phyloP scores from a whole-genome alignment of 37 sponge, comb jelly and placozoan genomes.

The Ianthella basta region DNA sequence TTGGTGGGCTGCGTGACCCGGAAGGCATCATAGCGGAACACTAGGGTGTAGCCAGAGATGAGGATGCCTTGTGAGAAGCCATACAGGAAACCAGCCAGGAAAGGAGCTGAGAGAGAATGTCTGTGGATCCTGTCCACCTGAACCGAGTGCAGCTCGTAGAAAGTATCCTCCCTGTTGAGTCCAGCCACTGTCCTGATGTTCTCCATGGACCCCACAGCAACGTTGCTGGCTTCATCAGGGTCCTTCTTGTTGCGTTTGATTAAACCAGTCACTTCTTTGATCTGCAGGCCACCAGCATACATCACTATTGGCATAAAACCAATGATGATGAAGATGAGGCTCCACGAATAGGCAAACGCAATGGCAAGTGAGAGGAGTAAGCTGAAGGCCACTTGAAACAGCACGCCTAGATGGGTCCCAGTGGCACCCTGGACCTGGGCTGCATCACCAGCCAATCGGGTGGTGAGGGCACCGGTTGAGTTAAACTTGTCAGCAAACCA shows the following conservation, averaged over 20 bases:
- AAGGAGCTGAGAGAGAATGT: not conserved
- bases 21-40: slow-evolving; percentile 82
- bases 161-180: slow-evolving; percentile 14
- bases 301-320: slow-evolving; percentile 64
- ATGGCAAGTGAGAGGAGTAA: slow-evolving; percentile 61
- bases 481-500: slow-evolving; percentile 87
- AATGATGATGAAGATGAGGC: slow-evolving; percentile 64
- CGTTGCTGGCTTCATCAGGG: slow-evolving; percentile 73
- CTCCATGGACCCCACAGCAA: slow-evolving; percentile 32
- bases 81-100: slow-evolving; percentile 52
- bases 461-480: slow-evolving; percentile 83
- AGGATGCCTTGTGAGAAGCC: slow-evolving; percentile 73
- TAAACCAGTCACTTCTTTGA: slow-evolving; percentile 43
- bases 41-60: slow-evolving; percentile 50
- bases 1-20: slow-evolving; percentile 41
- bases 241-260: slow-evolving; percentile 58
- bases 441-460: slow-evolving; percentile 85
- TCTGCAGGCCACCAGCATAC: slow-evolving; percentile 45
- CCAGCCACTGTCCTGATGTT: slow-evolving; percentile 42
- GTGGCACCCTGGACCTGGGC: slow-evolving; percentile 83
- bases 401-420: slow-evolving; percentile 65
- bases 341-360: slow-evolving; percentile 73
- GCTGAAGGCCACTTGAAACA: slow-evolving; percentile 60
- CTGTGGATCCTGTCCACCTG: slow-evolving; percentile 20
- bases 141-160: not conserved